A percentile compares a stretch with the other conserved stretches of the same genome.
phyloP scores from a whole-genome alignment of 2,888 invertebrate genomes.

The Drosophila engyochracea region DNA sequence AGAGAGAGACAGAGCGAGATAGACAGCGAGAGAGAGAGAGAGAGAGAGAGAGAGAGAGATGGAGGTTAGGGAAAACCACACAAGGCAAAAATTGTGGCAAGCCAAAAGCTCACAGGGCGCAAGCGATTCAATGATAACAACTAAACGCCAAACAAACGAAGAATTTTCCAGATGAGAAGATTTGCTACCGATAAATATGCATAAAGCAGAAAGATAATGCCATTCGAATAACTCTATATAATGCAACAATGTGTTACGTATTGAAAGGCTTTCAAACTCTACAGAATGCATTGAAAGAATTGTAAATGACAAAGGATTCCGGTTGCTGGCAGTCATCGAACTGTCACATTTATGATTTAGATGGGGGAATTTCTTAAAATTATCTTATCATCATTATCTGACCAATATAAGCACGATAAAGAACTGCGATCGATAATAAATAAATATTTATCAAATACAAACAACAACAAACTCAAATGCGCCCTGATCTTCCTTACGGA shows the following conservation, averaged over 20 bases:
- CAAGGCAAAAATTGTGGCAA: slow-evolving; percentile 66
- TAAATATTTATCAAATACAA: background rate
- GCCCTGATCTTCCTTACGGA: background rate
- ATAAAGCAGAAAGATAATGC: background rate
- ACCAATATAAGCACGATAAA: background rate
- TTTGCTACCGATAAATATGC: background rate
- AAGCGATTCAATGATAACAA: slow-evolving; percentile 47
- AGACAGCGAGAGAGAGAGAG: background rate
- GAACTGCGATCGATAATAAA: background rate
- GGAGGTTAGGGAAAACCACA: slow-evolving; percentile 45
- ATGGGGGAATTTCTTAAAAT: background rate
- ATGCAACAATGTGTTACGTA: background rate
- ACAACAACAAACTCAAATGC: background rate
- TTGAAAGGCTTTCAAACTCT: background rate
- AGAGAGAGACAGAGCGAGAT: background rate
- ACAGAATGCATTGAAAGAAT: background rate
- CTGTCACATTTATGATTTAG: background rate
- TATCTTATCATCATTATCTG: background rate
- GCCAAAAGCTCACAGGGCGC: slow-evolving; percentile 47
- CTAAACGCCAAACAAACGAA: slow-evolving; percentile 6
- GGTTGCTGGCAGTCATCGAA: background rate
- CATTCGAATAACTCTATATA: background rate
- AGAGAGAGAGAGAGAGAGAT: background rate
- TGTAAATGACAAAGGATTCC: background rate
- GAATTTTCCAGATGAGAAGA: background rate